Evolutionary conservation across 2,888 invertebrate species (phyloP).

Genomic region (Dusona sp.): DNA sequence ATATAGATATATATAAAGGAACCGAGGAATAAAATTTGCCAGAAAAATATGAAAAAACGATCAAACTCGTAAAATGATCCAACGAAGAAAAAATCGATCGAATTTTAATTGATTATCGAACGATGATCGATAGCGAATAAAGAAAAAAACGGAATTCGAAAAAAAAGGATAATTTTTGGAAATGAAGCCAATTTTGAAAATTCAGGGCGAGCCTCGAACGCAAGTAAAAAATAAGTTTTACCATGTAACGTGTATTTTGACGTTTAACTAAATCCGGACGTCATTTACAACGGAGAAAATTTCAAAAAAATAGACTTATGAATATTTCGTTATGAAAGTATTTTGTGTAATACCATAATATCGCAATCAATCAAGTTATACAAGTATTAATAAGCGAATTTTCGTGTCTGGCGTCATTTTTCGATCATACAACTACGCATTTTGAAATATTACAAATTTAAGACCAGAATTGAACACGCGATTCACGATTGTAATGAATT

Average conservation of each 20-base stretch:
- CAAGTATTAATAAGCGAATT: constrained; percentile 50
- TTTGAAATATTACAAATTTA: background rate
- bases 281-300: constrained; percentile 7
- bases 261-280: background rate
- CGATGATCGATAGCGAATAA: background rate
- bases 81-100: background rate
- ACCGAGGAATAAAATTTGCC: constrained; percentile 10
- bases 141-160: background rate
- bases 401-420: constrained; percentile 8
- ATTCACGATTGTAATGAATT: background rate
- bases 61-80: background rate
- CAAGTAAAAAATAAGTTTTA: constrained; percentile 3
- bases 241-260: background rate
- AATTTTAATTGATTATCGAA: background rate
- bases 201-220: background rate
- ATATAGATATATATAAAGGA: constrained; percentile 10
- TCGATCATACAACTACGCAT: background rate
- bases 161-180: background rate
- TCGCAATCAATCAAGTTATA: constrained; percentile 18
- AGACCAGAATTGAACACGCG: background rate
- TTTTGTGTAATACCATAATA: constrained; percentile 42
- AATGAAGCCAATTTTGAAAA: background rate
- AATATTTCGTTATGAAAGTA: constrained; percentile 33
- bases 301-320: background rate
- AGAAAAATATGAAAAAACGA: background rate